Evolutionary conservation across 2,888 invertebrate genomes (phyloP).

Genomic region (Druceiella hillmani): DNA sequence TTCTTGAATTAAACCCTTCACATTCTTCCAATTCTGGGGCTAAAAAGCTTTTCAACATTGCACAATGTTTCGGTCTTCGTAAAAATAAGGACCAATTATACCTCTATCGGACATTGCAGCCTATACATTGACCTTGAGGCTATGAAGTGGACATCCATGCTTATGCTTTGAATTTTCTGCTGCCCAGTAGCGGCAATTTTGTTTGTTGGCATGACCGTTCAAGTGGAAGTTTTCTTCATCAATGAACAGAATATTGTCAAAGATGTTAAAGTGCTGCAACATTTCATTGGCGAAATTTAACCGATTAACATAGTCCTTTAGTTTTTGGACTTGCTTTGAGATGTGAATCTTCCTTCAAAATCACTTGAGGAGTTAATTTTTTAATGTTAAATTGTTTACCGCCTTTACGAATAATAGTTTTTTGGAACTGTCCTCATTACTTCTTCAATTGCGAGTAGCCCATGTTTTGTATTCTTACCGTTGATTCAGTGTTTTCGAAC

Average conservation of each 20-base stretch:
- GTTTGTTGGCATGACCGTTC: too few relatives aligned
- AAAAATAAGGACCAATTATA: constrained; percentile 13
- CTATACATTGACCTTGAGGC: constrained; percentile 10
- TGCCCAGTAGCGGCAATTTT: too few relatives aligned
- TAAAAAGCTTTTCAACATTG: constrained; percentile 22
- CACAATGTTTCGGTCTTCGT: constrained; percentile 18
- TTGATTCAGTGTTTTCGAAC: constrained; percentile 16
- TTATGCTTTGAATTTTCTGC: too few relatives aligned
- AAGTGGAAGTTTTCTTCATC: too few relatives aligned
- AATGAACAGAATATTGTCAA: too few relatives aligned
- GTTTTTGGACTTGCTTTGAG: constrained; percentile 8
- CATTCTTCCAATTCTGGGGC: constrained; percentile 15
- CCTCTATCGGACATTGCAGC: constrained; percentile 7
- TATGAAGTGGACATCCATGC: constrained; percentile 7
- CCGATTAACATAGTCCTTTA: not conserved
- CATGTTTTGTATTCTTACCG: constrained; percentile 18
- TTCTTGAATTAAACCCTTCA: constrained; percentile 20
- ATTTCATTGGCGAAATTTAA: constrained; percentile 1
- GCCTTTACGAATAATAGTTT: constrained; percentile 20
- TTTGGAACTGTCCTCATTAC: constrained; percentile 22
- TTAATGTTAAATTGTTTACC: constrained; percentile 21
- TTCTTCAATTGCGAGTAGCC: constrained; percentile 10
- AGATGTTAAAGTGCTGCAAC: constrained; percentile 2
- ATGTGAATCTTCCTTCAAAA: constrained; percentile 15
- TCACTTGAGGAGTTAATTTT: constrained; percentile 18